Percentiles rank a stretch among this genome's conserved stretches.
phyloP scores from a whole-genome alignment of 2,113 vertebrate species.

The Chiloscyllium plagiosum region DNA sequence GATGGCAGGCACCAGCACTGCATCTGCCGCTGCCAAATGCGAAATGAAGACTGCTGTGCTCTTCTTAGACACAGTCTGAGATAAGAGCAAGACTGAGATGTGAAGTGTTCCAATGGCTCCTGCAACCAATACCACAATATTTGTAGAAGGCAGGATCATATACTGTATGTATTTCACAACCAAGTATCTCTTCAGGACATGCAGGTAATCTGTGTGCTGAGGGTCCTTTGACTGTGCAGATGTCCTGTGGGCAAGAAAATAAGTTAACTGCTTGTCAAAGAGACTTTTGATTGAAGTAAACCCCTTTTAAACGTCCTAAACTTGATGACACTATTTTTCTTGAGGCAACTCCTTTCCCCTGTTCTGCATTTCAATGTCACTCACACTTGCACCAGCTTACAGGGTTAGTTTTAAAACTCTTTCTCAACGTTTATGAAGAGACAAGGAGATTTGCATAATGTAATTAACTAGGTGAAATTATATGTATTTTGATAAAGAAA shows the following conservation, averaged over 20 bases:
- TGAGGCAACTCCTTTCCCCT: background rate
- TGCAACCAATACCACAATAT: conserved; percentile 46
- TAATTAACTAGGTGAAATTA: no score
- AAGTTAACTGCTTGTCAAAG: background rate
- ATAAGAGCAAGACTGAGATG: conserved; percentile 51
- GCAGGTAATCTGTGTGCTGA: conserved; percentile 49
- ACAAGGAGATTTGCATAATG: background rate
- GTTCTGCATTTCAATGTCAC: background rate
- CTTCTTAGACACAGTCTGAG: conserved; percentile 61
- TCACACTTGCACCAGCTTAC: background rate
- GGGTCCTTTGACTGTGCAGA: background rate
- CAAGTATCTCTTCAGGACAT: conserved; percentile 58
- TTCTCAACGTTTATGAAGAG: background rate
- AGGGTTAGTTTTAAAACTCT: background rate
- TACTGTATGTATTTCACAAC: conserved; percentile 64
- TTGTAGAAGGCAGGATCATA: conserved; percentile 58
- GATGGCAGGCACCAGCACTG: conserved; percentile 46
- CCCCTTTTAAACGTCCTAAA: background rate
- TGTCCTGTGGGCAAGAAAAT: background rate
- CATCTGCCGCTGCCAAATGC: conserved; percentile 59
- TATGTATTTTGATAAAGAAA: no score
- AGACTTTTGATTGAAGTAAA: background rate
- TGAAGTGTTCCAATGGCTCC: conserved; percentile 57
- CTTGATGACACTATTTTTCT: background rate
- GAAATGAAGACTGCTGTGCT: conserved; percentile 59